Conservation (phyloP, 2,888 invertebrate species). For the Alcis repandata region DNA sequence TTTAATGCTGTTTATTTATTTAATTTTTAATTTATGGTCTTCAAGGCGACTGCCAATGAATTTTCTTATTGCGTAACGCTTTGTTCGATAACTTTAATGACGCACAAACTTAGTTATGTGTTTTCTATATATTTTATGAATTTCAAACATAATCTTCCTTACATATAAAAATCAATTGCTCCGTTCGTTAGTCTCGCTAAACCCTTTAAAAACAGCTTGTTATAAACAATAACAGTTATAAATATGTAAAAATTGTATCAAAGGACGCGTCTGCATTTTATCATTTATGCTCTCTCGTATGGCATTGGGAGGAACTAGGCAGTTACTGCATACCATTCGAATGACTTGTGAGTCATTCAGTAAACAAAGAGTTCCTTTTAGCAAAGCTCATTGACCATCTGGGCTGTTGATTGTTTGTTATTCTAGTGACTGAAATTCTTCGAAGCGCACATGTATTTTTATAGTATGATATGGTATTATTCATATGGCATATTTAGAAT, state of each 20-base stretch:
- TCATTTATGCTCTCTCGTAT: conserved; percentile 25
- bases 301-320: conserved; percentile 22
- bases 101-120: too few relatives aligned
- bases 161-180: too few relatives aligned
- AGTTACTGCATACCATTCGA: conserved; percentile 39
- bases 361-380: conserved; percentile 45
- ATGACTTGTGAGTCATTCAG: conserved; percentile 43
- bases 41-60: too few relatives aligned
- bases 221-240: too few relatives aligned
- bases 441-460: conserved; percentile 16
- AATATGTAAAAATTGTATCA: too few relatives aligned
- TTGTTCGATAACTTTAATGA: too few relatives aligned
- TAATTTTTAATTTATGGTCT: background rate
- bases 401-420: conserved; percentile 40
- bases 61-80: too few relatives aligned
- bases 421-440: conserved; percentile 35
- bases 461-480: background rate
- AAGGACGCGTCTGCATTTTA: conserved; percentile 46
- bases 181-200: too few relatives aligned
- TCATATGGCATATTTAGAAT: too few relatives aligned
- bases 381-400: conserved; percentile 41
- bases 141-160: too few relatives aligned
- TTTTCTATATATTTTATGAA: too few relatives aligned
- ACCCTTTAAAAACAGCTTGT: too few relatives aligned
- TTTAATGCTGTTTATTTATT: background rate